Base-by-base conservation (phyloP, 2,113 vertebrate species). In the Patagioenas fasciata region DNA sequence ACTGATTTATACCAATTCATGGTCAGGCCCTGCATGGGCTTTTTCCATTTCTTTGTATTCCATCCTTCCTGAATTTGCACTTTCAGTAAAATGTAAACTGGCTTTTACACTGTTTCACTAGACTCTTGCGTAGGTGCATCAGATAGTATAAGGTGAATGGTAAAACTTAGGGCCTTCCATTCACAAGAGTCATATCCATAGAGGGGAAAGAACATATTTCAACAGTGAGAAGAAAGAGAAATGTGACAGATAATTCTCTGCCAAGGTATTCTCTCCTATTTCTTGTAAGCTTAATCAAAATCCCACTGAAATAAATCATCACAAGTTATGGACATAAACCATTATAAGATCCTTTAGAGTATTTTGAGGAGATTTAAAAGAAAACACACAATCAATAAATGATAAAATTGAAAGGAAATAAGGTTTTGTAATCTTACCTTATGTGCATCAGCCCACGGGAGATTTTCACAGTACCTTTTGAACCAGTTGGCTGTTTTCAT, bases 201-300 rank as follows among this genome's bases (percentile, higher is more conserved):
- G 23, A 81, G 10, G 11, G 13, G 38, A 91, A 81, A 57, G 6
- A 67, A 66, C 53, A 3, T 44, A 58, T 84, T 83, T 83, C 19
- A 87, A 32, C 12, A 4, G 9, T 81, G 44, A 87, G 61, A 65
- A 71, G 13, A 66, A 54, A 83, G 50, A 69, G 19, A 51, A 74
- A 72, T 29, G 15, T 54, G 15, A 26, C 48, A 70, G 10, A 86
- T 16, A 78, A 81, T 77, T 80, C 16, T 79, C 48, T 71, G 24
- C 32, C 34, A 42, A 28, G 21, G 64, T 93, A 58, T 48, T 53
- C 6, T 92, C 20, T 89, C 26, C 29, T 61, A 5, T 69, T 69
- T 91, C n/a, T 85, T 88, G 29, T 44, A 93, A 79, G 14, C 44
- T 80, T 91, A 80, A 90, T 75, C 66, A 80, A 69, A 95, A 48